Evolutionary conservation across 2,888 invertebrate genomes (phyloP).

Genomic region (Leucozona laternaria): DNA sequence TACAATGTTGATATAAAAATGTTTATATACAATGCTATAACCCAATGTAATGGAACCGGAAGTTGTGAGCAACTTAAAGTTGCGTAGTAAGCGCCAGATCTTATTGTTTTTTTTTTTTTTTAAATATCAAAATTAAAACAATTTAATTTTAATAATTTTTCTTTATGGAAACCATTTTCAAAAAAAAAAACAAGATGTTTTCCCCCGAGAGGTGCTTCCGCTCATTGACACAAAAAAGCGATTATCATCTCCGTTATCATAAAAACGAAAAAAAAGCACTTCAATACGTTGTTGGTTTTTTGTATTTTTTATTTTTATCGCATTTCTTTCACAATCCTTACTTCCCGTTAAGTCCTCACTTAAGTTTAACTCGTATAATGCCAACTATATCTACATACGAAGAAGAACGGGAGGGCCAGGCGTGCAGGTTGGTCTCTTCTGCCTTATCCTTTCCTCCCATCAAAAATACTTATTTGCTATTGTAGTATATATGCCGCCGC

Average conservation of each 20-base stretch:
- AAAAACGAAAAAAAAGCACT: constrained; percentile 29
- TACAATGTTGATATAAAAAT: no score
- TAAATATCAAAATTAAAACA: background rate
- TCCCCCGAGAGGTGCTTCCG: background rate
- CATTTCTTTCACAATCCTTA: background rate
- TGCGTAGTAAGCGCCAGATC: no score
- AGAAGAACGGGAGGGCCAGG: background rate
- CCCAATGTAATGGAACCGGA: no score
- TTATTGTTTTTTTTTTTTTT: no score
- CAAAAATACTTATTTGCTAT: constrained; percentile 20
- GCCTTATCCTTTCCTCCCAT: constrained; percentile 42
- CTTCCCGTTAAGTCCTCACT: constrained; percentile 33
- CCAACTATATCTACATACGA: constrained; percentile 7
- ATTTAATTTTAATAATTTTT: background rate
- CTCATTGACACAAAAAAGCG: constrained; percentile 16
- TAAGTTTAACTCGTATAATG: constrained; percentile 41
- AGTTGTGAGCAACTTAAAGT: no score
- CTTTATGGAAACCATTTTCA: background rate
- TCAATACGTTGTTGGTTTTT: background rate
- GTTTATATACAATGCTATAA: no score
- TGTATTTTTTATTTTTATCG: constrained; percentile 34
- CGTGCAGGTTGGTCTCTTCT: background rate
- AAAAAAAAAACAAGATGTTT: background rate
- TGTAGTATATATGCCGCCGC: constrained; percentile 8
- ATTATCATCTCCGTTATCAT: constrained; percentile 43